phyloP scores from a whole-genome alignment of 2,113 vertebrate genomes.

The Thamnophis sirtalis region DNA sequence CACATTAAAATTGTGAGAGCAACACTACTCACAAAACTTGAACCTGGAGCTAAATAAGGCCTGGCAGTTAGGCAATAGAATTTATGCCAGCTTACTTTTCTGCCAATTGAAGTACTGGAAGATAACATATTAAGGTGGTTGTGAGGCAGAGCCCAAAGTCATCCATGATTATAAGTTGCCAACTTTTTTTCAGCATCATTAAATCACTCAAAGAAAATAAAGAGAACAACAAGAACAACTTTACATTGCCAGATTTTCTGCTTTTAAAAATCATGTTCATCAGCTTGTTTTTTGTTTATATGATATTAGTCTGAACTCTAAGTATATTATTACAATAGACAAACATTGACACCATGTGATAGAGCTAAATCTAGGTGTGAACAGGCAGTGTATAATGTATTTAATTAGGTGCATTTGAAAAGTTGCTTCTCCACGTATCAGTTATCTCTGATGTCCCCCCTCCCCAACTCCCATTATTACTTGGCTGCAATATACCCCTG shows the following conservation, averaged over 20 bases:
- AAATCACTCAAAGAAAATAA: background rate
- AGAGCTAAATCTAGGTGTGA: background rate
- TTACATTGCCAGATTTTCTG: background rate
- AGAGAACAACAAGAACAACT: background rate
- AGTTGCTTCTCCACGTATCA: background rate
- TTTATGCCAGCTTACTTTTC: background rate
- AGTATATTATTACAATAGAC: background rate
- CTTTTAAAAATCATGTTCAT: background rate
- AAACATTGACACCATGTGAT: background rate
- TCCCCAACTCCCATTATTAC: background rate
- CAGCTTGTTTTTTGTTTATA: background rate
- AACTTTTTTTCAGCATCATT: background rate
- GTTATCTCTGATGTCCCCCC: background rate
- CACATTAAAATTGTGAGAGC: background rate
- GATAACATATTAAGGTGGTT: background rate
- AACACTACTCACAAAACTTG: background rate
- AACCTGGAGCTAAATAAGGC: background rate
- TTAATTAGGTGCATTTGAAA: slow-evolving; percentile 13
- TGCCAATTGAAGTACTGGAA: background rate
- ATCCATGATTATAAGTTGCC: background rate
- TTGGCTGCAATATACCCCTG: background rate
- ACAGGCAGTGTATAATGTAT: background rate
- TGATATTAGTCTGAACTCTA: background rate
- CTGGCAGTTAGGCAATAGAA: background rate
- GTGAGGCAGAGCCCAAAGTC: background rate